Evolutionary conservation across 1,140 invertebrate genomes (phyloP).

Genomic region (Marisa cornuarietis): DNA sequence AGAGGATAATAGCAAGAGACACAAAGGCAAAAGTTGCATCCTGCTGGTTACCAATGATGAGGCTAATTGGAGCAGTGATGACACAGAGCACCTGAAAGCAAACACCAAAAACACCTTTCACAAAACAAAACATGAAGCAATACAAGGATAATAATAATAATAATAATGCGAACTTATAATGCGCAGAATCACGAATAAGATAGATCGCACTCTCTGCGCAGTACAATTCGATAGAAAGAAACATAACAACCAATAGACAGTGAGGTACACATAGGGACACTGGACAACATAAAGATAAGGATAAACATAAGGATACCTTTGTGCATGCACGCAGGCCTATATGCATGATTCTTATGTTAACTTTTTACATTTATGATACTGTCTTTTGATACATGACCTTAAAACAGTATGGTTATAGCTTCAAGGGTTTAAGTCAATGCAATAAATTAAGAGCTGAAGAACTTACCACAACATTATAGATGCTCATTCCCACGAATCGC

Average conservation of each 20-base stretch:
- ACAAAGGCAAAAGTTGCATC: constrained; percentile 98
- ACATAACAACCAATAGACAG: no score
- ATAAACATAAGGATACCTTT: background rate
- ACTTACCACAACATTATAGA: constrained; percentile 95
- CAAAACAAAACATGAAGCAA: background rate
- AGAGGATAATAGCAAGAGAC: constrained; percentile 92
- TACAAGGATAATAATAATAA: no score
- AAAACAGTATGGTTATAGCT: background rate
- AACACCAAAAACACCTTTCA: background rate
- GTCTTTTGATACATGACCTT: background rate
- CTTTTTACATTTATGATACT: background rate
- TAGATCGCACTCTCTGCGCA: no score
- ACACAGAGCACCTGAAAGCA: constrained; percentile 80
- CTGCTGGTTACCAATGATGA: constrained; percentile 96
- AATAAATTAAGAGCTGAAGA: background rate
- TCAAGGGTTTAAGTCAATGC: background rate
- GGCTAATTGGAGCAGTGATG: constrained; percentile 95
- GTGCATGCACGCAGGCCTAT: background rate
- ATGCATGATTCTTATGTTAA: background rate
- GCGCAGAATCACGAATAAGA: no score
- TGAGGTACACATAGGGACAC: no score
- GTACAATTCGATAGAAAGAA: no score
- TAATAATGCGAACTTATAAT: no score
- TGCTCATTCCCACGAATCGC: constrained; percentile 97
- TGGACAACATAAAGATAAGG: no score